Evolutionary conservation across 2,888 invertebrate species (phyloP).

Genomic region (Zygogramma bicolorata): DNA sequence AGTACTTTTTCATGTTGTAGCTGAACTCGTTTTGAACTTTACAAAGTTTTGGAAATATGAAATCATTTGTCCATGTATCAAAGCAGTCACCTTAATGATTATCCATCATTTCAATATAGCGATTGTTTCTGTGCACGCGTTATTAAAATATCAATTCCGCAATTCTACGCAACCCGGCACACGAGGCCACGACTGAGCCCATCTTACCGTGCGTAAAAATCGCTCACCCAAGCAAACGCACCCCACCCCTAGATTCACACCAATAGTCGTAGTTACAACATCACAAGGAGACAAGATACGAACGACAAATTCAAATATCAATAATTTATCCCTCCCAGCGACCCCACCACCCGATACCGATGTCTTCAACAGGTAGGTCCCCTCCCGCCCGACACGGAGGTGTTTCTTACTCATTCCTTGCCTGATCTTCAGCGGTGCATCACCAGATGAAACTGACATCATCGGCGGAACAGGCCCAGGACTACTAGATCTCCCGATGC

Average conservation of each 20-base stretch:
- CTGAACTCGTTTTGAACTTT: no score
- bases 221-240: constrained; percentile 42
- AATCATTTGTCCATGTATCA: no score
- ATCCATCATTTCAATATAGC: no score
- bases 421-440: constrained; percentile 54
- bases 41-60: no score
- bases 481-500: neutral
- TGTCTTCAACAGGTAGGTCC: constrained; percentile 63
- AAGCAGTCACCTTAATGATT: no score
- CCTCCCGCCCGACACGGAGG: constrained; percentile 61
- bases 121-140: neutral
- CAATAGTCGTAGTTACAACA: constrained; percentile 63
- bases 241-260: constrained; percentile 60
- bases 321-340: constrained; percentile 62
- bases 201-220: constrained; percentile 46
- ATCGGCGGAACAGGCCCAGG: constrained; percentile 32
- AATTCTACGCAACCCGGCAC: constrained; percentile 7
- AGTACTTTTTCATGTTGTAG: no score
- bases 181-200: constrained; percentile 32
- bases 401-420: constrained; percentile 63
- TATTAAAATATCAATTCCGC: neutral
- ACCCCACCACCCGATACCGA: constrained; percentile 47
- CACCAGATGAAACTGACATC: constrained; percentile 35
- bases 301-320: constrained; percentile 65
- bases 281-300: constrained; percentile 61